Percentiles rank a stretch among this genome's conserved stretches.
These are phyloP conservation scores for Acanthosepion lycidas DNA, from an alignment of 2,888 invertebrate genomes.

Conservation along the genomic window DNA sequence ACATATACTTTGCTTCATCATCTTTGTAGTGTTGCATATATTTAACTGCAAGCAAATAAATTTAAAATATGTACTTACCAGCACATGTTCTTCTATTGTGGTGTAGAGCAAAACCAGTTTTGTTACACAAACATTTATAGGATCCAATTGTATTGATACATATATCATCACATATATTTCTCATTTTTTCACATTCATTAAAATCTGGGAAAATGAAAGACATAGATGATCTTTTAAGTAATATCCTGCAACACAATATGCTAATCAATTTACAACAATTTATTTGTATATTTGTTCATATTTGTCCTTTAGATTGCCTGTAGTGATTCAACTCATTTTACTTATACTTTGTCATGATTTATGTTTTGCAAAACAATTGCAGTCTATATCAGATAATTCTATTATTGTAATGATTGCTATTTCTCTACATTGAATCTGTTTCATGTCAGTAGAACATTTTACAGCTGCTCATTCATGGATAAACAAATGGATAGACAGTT, in stretches of 20 bases:
- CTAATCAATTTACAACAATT: background rate
- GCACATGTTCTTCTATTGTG: background rate
- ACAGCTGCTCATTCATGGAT: background rate
- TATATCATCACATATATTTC: constrained; percentile 59
- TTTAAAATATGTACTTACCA: constrained; percentile 34
- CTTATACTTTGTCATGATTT: background rate
- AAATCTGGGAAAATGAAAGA: constrained; percentile 56
- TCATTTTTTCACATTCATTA: constrained; percentile 68
- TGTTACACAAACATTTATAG: constrained; percentile 60
- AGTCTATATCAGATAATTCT: background rate
- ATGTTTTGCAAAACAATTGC: background rate
- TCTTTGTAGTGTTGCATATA: background rate
- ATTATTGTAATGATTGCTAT: background rate
- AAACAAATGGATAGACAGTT: constrained; percentile 7
- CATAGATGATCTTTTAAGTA: background rate
- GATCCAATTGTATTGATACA: constrained; percentile 66
- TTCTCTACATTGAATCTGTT: background rate
- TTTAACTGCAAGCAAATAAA: background rate
- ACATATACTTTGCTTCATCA: no score
- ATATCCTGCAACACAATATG: background rate
- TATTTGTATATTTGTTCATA: background rate
- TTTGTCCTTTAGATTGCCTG: background rate
- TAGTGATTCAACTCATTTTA: background rate
- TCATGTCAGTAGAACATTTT: background rate
- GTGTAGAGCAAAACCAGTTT: constrained; percentile 54